Percentiles rank a stretch among this genome's conserved stretches.
Evolutionary conservation across 2,113 vertebrate species (phyloP).

Genomic region (Gnathonemus longibarbis): DNA sequence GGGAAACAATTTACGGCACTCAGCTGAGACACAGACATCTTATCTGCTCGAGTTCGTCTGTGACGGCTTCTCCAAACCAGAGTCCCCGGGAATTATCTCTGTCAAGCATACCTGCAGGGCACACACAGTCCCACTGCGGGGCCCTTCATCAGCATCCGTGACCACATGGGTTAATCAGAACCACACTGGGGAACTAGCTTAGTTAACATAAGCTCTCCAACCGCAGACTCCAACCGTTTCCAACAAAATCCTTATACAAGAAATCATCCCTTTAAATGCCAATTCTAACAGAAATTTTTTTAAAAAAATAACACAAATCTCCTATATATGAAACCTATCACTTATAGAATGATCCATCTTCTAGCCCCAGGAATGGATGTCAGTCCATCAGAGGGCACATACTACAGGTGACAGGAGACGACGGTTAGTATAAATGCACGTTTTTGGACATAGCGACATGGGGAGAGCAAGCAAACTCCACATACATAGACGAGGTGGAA

Average conservation of each 20-base stretch:
- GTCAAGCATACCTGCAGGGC: constrained; percentile 29
- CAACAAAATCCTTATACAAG: neutral
- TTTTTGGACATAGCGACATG: too few relatives aligned
- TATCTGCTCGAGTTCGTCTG: constrained; percentile 37
- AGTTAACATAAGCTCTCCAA: neutral
- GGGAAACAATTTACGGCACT: constrained; percentile 35
- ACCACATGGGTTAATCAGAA: constrained; percentile 27
- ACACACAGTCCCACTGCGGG: neutral
- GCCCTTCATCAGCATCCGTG: neutral
- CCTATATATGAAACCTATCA: neutral
- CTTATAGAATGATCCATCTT: neutral
- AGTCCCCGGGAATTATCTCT: constrained; percentile 39
- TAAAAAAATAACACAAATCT: neutral
- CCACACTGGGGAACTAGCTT: constrained; percentile 19
- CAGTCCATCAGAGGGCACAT: neutral
- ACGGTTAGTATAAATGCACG: too few relatives aligned
- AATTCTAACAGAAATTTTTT: neutral
- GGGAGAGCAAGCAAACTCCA: too few relatives aligned
- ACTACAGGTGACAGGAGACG: too few relatives aligned
- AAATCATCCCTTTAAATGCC: neutral
- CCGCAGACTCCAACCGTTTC: neutral
- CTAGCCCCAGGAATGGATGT: neutral
- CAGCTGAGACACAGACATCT: constrained; percentile 31
- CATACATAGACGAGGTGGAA: too few relatives aligned
- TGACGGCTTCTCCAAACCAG: constrained; percentile 7